A percentile compares a stretch with the other conserved stretches of the same genome.
These are phyloP conservation scores for Bagarius yarrelli DNA, from an alignment of 2,113 vertebrate species.

Conservation along the genomic window DNA sequence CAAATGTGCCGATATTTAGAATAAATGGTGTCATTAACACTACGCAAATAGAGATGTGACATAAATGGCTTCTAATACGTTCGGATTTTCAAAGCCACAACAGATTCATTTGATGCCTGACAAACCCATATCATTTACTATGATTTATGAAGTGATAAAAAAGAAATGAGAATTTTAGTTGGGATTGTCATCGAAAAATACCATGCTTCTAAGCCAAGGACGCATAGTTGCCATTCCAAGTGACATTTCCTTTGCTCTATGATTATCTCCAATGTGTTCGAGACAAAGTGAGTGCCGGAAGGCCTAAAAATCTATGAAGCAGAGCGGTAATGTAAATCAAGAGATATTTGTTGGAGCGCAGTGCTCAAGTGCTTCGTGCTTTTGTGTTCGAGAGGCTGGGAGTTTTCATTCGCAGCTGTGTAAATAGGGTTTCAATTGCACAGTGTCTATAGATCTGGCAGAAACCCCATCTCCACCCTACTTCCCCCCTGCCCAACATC, in stretches of 20 bases:
- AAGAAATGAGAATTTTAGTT: slow-evolving; percentile 38
- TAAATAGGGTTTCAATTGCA: slow-evolving; percentile 38
- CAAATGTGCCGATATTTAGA: slow-evolving; percentile 5
- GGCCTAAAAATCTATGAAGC: slow-evolving; percentile 32
- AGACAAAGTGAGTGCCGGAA: slow-evolving; percentile 23
- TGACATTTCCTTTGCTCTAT: slow-evolving; percentile 25
- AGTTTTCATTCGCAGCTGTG: slow-evolving; percentile 43
- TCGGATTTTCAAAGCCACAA: slow-evolving; percentile 9
- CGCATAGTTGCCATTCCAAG: slow-evolving; percentile 1
- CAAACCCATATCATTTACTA: slow-evolving; percentile 15
- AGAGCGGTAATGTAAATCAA: slow-evolving; percentile 43
- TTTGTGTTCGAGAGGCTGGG: slow-evolving; percentile 46
- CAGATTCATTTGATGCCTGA: slow-evolving; percentile 21
- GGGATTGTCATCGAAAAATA: slow-evolving; percentile 24
- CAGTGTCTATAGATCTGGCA: slow-evolving; percentile 24
- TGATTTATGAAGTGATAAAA: slow-evolving; percentile 15
- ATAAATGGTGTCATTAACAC: slow-evolving; percentile 30
- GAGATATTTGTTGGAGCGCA: slow-evolving; percentile 43
- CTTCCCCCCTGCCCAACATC: no score
- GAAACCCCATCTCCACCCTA: slow-evolving; percentile 15
- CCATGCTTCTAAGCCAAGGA: slow-evolving; percentile 8
- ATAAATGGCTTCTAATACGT: slow-evolving; percentile 24
- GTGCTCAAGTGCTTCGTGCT: slow-evolving; percentile 39
- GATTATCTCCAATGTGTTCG: slow-evolving; percentile 32
- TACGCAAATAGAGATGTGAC: slow-evolving; percentile 30